Conservation (phyloP, 2,113 vertebrate genomes). For the Martes martes region DNA sequence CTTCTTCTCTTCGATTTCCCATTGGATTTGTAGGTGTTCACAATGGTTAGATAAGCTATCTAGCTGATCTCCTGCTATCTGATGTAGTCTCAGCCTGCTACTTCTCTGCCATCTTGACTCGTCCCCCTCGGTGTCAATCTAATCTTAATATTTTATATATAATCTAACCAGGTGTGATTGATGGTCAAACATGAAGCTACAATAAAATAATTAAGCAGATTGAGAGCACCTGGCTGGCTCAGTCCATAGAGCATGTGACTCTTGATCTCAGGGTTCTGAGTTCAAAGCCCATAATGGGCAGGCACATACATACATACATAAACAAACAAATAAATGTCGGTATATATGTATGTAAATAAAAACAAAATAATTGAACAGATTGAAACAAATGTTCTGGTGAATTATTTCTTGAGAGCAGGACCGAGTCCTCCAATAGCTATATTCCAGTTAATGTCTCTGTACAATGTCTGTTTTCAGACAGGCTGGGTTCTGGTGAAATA, state of each 20-base stretch:
- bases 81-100: no score
- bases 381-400: not conserved
- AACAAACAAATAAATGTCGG: not conserved
- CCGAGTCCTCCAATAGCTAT: not conserved
- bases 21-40: no score
- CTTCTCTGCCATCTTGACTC: no score
- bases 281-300: not conserved
- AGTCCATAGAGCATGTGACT: not conserved
- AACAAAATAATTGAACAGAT: not conserved
- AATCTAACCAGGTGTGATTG: not conserved
- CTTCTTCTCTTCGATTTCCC: no score
- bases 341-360: not conserved
- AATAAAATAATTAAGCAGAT: no score
- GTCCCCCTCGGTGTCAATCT: not conserved
- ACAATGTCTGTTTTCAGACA: not conserved
- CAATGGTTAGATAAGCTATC: no score
- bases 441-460: not conserved
- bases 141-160: slow-evolving; percentile 31
- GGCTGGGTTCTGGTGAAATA: not conserved
- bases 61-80: no score
- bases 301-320: no score
- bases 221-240: not conserved
- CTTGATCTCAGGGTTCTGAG: not conserved
- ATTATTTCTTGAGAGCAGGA: not conserved
- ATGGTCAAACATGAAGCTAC: not conserved